Evolutionary conservation across 1,140 invertebrate species (phyloP).

Genomic region (Globodera rostochiensis): DNA sequence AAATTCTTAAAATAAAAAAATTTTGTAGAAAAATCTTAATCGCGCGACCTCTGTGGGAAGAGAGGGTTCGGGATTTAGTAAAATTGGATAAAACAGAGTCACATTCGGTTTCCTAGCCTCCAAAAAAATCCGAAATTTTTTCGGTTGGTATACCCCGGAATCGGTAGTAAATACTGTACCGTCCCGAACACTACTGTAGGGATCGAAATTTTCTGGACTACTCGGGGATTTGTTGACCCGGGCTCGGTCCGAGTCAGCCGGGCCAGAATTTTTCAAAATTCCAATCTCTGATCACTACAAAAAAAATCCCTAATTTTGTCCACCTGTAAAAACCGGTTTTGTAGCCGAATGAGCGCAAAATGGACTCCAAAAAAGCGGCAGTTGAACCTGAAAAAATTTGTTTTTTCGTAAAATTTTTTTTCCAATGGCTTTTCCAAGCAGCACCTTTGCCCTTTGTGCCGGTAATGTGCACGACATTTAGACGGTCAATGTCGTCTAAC

Average conservation of each 20-base stretch:
- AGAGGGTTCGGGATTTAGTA: no score
- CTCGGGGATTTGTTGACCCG: no score
- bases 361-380: slow-evolving; percentile 86
- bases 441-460: slow-evolving; percentile 86
- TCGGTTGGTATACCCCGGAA: no score
- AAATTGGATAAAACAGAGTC: neutral
- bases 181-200: no score
- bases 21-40: no score
- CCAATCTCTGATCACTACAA: slow-evolving; percentile 18
- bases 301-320: slow-evolving; percentile 17
- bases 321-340: slow-evolving; percentile 86
- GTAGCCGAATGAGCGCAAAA: slow-evolving; percentile 81
- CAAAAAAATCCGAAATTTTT: no score
- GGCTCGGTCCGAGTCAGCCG: no score
- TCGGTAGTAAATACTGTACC: no score
- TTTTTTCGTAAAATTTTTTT: neutral
- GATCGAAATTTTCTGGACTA: no score
- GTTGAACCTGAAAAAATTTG: slow-evolving; percentile 74
- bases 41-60: no score
- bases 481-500: slow-evolving; percentile 66
- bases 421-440: neutral
- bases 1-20: no score
- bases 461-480: slow-evolving; percentile 87
- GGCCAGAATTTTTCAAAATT: neutral
- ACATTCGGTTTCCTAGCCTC: no score